Conservation (phyloP, 2,888 invertebrate genomes). For the Philereme vetulata region DNA sequence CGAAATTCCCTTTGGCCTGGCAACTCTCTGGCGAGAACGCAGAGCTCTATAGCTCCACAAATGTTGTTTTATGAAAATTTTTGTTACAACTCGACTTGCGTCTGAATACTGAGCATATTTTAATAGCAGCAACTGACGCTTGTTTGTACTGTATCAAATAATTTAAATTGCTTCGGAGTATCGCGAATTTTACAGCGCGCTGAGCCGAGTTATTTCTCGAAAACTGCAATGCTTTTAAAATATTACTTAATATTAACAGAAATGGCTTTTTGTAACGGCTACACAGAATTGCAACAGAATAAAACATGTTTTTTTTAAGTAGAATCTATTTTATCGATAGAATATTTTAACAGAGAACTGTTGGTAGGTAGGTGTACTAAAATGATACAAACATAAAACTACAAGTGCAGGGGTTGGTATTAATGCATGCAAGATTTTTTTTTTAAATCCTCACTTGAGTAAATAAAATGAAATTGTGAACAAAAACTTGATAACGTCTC, state of each 20-base stretch:
- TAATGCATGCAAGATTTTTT: too few relatives aligned
- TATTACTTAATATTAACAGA: conserved; percentile 13
- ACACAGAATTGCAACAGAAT: conserved; percentile 16
- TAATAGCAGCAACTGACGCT: conserved; percentile 40
- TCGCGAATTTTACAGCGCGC: conserved; percentile 30
- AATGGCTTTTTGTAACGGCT: conserved; percentile 15
- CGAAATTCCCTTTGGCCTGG: too few relatives aligned
- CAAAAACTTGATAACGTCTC: too few relatives aligned
- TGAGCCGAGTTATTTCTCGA: conserved; percentile 7
- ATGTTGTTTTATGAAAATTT: conserved; percentile 56
- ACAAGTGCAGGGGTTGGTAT: too few relatives aligned
- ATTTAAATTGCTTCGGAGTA: conserved; percentile 39
- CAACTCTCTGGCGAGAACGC: background rate
- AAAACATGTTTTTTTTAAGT: conserved; percentile 1
- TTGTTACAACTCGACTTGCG: conserved; percentile 41
- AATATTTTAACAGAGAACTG: too few relatives aligned
- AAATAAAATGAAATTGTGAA: too few relatives aligned
- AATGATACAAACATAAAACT: background rate
- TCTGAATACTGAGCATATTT: conserved; percentile 46
- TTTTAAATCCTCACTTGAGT: too few relatives aligned
- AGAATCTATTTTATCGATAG: background rate
- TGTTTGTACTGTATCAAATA: conserved; percentile 35
- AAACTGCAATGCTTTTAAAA: conserved; percentile 20
- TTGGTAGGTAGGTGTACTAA: too few relatives aligned
- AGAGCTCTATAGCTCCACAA: conserved; percentile 9